phyloP scores from a whole-genome alignment of 2,797 vertebrate genomes.

The Siniperca undulata region DNA sequence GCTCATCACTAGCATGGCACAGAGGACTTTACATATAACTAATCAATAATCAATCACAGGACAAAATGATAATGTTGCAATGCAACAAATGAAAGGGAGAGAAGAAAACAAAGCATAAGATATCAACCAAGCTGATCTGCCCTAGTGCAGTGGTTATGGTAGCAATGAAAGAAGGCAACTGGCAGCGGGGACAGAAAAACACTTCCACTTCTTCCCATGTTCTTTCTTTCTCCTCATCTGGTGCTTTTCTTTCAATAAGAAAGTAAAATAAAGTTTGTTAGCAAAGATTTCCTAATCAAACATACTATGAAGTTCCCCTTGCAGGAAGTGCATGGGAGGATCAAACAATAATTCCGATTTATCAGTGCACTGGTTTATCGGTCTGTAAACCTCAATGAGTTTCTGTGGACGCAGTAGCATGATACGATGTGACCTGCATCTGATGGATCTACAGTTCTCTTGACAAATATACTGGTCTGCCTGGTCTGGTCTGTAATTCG shows the following conservation, averaged over 20 bases:
- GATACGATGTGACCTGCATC: neutral
- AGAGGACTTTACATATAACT: neutral
- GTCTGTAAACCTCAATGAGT: neutral
- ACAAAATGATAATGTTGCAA: neutral
- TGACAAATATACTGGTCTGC: neutral
- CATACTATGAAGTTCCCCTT: neutral
- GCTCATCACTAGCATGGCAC: neutral
- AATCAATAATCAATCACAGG: constrained; percentile 2
- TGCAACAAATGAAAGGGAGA: no score
- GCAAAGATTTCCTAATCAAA: neutral
- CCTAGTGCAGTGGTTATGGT: no score
- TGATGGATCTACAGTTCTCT: neutral
- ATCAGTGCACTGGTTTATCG: neutral
- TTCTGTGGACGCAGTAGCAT: neutral
- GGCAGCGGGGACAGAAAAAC: no score
- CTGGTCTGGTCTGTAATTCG: neutral
- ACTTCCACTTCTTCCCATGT: no score
- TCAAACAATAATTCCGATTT: neutral
- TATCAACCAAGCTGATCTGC: no score
- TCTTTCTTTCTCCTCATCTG: neutral
- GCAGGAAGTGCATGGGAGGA: neutral
- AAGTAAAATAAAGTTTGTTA: neutral
- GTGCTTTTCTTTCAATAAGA: no score
- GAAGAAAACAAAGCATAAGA: no score
- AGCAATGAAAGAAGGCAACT: no score